Base-by-base conservation (phyloP, 1,140 invertebrate species). In the Trichonephila inaurata region DNA sequence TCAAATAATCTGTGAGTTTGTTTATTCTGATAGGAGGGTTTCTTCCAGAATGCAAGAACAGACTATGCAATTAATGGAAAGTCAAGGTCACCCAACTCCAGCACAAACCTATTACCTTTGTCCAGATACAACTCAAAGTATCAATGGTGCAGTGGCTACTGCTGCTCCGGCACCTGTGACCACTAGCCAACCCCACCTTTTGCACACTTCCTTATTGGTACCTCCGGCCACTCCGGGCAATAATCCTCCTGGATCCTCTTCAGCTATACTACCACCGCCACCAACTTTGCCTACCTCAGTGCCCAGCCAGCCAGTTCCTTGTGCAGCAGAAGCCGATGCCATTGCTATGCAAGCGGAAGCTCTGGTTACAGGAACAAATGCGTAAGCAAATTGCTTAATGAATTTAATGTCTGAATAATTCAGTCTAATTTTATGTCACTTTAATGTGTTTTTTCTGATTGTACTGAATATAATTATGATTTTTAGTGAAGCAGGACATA, bases 291-390 rank as follows among this genome's bases (percentile, higher is more conserved):
- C 94, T 89, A 83, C 94, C 93, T 44, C 94, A 89, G 82, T 94
- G 93, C 95, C 96, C 95, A 95, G 94, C 95, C 89, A 94, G 94
- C 85, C 93, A 33, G 82, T 88, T 92, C 28, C 86, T 51, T 94
- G 91, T 77, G 91, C 94, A 72, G 81, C 89, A 40, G 91, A 91
- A 58, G 60, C 94, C 58, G 94, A 92, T 89, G 90, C 90, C 33
- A 92, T 94, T 82, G 85, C 91, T 16, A 91, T 94, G 91, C 90
- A 94, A 61, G 93, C 93, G 28, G 93, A 94, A 69, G 93, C 93
- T 28, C 62, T 94, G 58, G 93, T 94, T 40, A 64, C 90, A 44
- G 94, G 85, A 88, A 86, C 81, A 64, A 90, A 85, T 85, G 61
- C 40, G 94, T 92, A 58, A 77, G 89, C 51, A 18, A 12, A 51